These are phyloP conservation scores for Macropus fuliginosus DNA, from an alignment of 2,797 vertebrate genomes.

Conservation along the genomic window DNA sequence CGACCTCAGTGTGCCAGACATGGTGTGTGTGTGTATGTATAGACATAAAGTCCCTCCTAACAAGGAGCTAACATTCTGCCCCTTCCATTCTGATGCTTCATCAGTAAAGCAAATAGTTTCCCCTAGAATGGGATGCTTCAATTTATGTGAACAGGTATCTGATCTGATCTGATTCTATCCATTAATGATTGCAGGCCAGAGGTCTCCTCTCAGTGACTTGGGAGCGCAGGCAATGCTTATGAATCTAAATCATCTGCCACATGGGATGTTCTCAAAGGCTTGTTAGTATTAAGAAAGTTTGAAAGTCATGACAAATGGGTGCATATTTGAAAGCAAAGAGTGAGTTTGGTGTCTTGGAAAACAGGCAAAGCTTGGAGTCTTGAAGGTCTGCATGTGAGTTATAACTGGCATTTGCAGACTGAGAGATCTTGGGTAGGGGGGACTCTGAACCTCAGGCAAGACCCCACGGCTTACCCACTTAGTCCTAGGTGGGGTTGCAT, in stretches of 20 bases:
- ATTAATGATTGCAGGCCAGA: background rate
- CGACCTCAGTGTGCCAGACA: too few species aligned
- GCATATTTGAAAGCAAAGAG: background rate
- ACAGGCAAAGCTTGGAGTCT: background rate
- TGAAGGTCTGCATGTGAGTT: background rate
- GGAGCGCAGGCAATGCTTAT: background rate
- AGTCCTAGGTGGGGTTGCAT: background rate
- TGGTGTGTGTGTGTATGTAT: too few species aligned
- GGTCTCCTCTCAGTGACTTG: background rate
- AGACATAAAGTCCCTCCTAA: background rate
- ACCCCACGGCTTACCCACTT: background rate
- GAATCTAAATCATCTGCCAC: background rate
- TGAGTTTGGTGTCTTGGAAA: background rate
- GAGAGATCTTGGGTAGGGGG: background rate
- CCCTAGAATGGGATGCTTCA: background rate
- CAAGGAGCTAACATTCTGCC: background rate
- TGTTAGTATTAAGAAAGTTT: background rate
- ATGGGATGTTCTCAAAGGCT: background rate
- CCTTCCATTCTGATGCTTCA: background rate
- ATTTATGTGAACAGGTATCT: background rate
- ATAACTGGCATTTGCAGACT: background rate
- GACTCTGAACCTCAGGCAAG: too few species aligned
- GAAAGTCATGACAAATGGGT: background rate
- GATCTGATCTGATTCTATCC: background rate
- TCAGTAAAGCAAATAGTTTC: background rate